Base-by-base conservation (phyloP, 1,140 invertebrate species). In the Zaprionus inermis region DNA sequence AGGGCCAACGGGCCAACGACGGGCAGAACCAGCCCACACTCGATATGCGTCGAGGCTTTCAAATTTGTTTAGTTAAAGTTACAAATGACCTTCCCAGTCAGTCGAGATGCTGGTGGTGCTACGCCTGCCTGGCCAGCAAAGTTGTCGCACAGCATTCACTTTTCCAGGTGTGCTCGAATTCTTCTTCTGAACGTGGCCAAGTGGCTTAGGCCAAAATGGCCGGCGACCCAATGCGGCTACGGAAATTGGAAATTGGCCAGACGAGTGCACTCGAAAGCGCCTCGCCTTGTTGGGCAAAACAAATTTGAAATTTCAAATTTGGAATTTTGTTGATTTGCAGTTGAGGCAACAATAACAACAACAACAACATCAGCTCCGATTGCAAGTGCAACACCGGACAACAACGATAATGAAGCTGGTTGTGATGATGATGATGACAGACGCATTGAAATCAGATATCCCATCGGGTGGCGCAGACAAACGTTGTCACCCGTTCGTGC, bases 51-150 rank as follows among this genome's bases (percentile, higher is more conserved):
- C 22, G 57, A 55, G 70, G 79, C 86, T 90, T 90, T 90, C 86
- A 90, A 90, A 90, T 90, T 90, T 90, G 79, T 83, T 76, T 78
- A 83, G 88, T 91, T 90, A 83, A 67, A 70, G 75, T 90, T 90
- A 90, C 86, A 90, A 83, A 88, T 88, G 82, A 90, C 86, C 86
- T 90, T 90, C 66, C 56, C 18, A 22, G 56, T 18, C 0, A 10
- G 44, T 5, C 10, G 44, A 18, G 44, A 22, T 20, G 44, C 18
- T 18, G 16, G 9, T 20, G 44, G 3, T 12, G n/a, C 6, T 18
- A 78, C 51, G 75, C 71, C 59, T 77, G 63, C 64, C 64, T 76
- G 70, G 55, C 20, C 49, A 55, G 18, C 72, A 61, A 66, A 74
- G 70, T 63, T 55, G 74, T 34, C 57, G 12, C 70, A 77, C 74